Conservation (phyloP, 2,888 invertebrate genomes). For the Cephus pulcher region DNA sequence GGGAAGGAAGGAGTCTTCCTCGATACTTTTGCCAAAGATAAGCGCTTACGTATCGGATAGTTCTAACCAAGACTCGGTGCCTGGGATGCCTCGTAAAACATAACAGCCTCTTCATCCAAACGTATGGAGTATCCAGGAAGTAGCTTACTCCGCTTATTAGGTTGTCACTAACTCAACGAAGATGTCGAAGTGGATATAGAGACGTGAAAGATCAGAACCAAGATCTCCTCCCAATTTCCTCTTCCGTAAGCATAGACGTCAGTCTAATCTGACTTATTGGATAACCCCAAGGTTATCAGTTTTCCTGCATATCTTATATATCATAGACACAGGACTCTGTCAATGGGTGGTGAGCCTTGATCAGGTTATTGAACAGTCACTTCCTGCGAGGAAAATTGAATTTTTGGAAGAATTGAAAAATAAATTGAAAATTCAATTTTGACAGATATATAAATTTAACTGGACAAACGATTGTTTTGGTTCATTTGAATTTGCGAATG, state of each 20-base stretch:
- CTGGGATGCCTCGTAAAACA: constrained; percentile 17
- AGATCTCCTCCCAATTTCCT: not conserved
- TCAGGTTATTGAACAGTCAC: no score
- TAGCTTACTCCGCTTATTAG: constrained; percentile 18
- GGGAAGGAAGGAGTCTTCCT: not conserved
- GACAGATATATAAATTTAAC: not conserved
- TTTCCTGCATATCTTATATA: not conserved
- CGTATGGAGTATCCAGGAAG: constrained; percentile 14
- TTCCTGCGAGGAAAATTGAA: no score
- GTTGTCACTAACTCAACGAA: constrained; percentile 10
- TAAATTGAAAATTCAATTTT: not conserved
- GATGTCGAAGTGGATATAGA: not conserved
- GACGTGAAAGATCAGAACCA: not conserved
- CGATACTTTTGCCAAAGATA: not conserved
- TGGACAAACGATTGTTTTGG: not conserved
- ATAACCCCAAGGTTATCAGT: not conserved
- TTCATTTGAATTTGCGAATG: no score
- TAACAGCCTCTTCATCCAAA: constrained; percentile 15
- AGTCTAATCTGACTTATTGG: not conserved
- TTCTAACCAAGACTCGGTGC: not conserved
- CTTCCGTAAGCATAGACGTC: not conserved
- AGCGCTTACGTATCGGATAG: not conserved
- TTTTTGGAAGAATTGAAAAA: no score
- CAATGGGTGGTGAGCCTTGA: not conserved
- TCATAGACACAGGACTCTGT: not conserved